Conservation (phyloP, 2,888 invertebrate species). For the Lepeophtheirus nordmannii region DNA sequence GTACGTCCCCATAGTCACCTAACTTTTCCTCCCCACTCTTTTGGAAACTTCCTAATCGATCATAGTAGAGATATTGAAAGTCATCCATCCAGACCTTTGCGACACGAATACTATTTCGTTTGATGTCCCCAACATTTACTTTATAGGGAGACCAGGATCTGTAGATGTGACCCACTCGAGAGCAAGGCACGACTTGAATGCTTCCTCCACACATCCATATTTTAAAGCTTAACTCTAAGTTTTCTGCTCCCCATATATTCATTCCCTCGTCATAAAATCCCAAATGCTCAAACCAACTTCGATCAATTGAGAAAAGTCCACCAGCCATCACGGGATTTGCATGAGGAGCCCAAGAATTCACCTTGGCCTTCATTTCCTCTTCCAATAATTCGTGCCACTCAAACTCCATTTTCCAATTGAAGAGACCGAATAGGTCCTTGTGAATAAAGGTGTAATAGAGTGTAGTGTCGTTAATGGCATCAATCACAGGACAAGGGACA, state of each 20-base stretch:
- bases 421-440: slow-evolving; percentile 4
- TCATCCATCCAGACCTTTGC: slow-evolving; percentile 25
- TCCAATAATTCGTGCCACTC: background rate
- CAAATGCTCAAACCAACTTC: slow-evolving; percentile 4
- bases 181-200: slow-evolving; percentile 24
- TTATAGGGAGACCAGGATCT: slow-evolving; percentile 23
- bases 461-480: slow-evolving; percentile 12
- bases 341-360: background rate
- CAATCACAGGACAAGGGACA: slow-evolving; percentile 16
- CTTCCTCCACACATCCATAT: slow-evolving; percentile 25
- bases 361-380: background rate
- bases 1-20: slow-evolving; percentile 14
- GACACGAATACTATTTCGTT: slow-evolving; percentile 16
- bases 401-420: slow-evolving; percentile 16
- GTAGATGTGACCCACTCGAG: slow-evolving; percentile 22
- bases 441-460: slow-evolving; percentile 10
- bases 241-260: slow-evolving; percentile 24
- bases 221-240: slow-evolving; percentile 22
- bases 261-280: slow-evolving; percentile 20
- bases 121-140: background rate
- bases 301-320: slow-evolving; percentile 12
- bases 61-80: slow-evolving; percentile 18
- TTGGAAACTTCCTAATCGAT: slow-evolving; percentile 14
- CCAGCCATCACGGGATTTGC: slow-evolving; percentile 17
- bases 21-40: slow-evolving; percentile 4